Percentiles rank a stretch among this genome's conserved stretches.
phyloP scores from a whole-genome alignment of 1,140 invertebrate genomes.

The Phortica variegata region DNA sequence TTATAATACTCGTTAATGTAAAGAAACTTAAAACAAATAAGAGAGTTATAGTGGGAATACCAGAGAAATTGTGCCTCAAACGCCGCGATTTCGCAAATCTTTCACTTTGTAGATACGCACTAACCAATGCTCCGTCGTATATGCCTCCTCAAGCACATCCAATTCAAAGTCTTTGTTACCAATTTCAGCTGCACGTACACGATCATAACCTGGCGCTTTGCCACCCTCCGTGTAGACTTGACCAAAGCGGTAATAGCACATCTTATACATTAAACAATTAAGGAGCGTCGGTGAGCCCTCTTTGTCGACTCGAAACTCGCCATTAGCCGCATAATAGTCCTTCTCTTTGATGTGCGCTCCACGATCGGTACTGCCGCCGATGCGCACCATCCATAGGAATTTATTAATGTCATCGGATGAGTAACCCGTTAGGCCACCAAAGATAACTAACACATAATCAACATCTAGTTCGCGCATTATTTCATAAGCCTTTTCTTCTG shows the following conservation, averaged over 20 bases:
- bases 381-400: constrained; percentile 99
- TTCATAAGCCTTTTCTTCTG: constrained; percentile 94
- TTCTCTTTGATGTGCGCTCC: constrained; percentile 93
- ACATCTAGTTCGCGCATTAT: constrained; percentile 98
- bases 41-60: not conserved
- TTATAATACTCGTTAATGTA: not conserved
- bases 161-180: constrained; percentile 94
- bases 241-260: constrained; percentile 94
- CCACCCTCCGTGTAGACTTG: constrained; percentile 91
- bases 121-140: constrained; percentile 94
- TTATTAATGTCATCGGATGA: constrained; percentile 99
- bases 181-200: constrained; percentile 88
- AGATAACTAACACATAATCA: constrained; percentile 97
- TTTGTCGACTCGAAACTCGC: constrained; percentile 92
- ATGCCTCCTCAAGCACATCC: constrained; percentile 89
- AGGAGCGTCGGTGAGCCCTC: constrained; percentile 83
- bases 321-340: constrained; percentile 92
- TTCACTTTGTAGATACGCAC: constrained; percentile 95
- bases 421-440: constrained; percentile 97
- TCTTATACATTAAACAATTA: constrained; percentile 95
- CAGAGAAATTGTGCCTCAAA: constrained; percentile 48
- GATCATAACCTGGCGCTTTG: constrained; percentile 85
- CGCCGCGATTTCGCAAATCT: constrained; percentile 80
- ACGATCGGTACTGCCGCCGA: constrained; percentile 93
- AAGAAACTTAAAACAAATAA: not conserved